Conservation (phyloP, 2,797 vertebrate genomes). For the Jordanella pulchra region DNA sequence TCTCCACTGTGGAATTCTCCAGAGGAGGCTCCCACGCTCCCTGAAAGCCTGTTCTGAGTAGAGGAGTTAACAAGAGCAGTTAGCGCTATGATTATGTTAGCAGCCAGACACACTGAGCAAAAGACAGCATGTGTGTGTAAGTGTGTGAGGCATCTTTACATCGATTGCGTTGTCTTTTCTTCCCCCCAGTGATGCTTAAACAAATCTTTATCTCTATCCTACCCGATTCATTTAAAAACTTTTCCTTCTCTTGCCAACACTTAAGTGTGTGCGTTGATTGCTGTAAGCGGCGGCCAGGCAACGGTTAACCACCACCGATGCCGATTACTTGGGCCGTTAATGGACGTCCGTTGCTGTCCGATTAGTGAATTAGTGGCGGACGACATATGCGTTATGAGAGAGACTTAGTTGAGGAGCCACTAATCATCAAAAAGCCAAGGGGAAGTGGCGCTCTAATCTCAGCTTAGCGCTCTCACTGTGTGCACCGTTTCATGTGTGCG, state of each 20-base stretch:
- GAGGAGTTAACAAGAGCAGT: conserved; percentile 78
- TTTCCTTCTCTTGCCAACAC: conserved; percentile 51
- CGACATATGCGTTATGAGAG: conserved; percentile 79
- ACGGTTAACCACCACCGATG: conserved; percentile 65
- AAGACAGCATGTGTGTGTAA: conserved; percentile 38
- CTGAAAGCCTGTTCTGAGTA: conserved; percentile 71
- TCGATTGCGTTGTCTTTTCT: conserved; percentile 56
- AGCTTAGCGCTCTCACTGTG: conserved; percentile 71
- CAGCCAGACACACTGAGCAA: conserved; percentile 66
- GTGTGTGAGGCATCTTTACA: conserved; percentile 45
- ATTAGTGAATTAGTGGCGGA: conserved; percentile 76
- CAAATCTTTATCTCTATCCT: conserved; percentile 56
- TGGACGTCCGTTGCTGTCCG: conserved; percentile 69
- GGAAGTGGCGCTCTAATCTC: conserved; percentile 79
- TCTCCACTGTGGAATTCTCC: conserved; percentile 67
- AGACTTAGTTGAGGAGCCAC: conserved; percentile 75
- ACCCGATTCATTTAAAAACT: conserved; percentile 47
- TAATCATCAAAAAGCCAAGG: conserved; percentile 80
- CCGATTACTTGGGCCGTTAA: conserved; percentile 74
- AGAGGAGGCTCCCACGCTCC: conserved; percentile 75
- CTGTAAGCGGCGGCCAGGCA: conserved; percentile 58
- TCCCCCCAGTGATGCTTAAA: conserved; percentile 26
- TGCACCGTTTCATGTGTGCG: conserved; percentile 31
- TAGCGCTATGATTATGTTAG: conserved; percentile 73
- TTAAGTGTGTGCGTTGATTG: conserved; percentile 64